A percentile compares a stretch with the other conserved stretches of the same genome.
phyloP scores from a whole-genome alignment of 2,113 vertebrate genomes.

The Brachypodius melanocephalos region DNA sequence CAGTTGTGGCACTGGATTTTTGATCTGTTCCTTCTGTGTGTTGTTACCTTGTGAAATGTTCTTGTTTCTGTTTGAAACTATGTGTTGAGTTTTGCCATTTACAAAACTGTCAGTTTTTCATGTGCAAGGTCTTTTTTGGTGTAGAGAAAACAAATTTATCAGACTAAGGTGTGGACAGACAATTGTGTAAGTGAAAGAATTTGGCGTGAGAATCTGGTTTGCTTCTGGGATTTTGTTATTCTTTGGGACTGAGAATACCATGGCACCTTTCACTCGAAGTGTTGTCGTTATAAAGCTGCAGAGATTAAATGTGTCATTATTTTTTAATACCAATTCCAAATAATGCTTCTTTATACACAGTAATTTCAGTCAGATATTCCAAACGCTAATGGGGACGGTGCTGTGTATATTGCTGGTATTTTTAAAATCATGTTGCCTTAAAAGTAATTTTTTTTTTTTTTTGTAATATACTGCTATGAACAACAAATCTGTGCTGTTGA shows the following conservation, averaged over 20 bases:
- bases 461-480: rapidly evolving
- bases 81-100: not conserved
- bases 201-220: not conserved
- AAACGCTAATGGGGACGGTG: not conserved
- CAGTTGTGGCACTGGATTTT: not conserved
- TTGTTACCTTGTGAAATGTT: not conserved
- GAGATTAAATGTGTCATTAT: not conserved
- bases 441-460: not conserved
- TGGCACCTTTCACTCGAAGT: not conserved
- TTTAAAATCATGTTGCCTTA: not conserved
- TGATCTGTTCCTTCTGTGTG: not conserved
- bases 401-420: not conserved
- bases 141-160: not conserved
- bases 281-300: not conserved
- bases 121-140: not conserved
- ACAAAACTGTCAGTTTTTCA: not conserved
- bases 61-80: not conserved
- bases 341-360: not conserved
- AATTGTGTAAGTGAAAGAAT: not conserved
- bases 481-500: not conserved
- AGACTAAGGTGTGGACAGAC: not conserved
- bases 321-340: not conserved
- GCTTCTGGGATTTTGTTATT: not conserved
- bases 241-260: not conserved
- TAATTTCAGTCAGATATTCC: not conserved